Evolutionary conservation across 2,888 invertebrate genomes (phyloP), one percentile per base, ranked within the genome.

Genomic region (Nymphalis urticae): DNA sequence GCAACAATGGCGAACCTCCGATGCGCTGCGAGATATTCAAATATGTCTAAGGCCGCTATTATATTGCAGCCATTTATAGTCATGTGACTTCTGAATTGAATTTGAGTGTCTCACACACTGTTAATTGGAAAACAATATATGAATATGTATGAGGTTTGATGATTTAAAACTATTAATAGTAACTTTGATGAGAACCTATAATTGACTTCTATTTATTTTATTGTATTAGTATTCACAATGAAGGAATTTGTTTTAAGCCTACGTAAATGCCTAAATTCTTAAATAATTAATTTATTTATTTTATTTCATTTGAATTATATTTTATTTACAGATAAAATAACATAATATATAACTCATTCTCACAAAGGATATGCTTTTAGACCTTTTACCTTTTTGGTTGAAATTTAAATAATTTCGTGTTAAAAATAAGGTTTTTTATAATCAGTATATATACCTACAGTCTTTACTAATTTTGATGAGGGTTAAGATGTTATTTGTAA

Each of bases 11-110:
- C 83, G 75, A 81, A 77, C 81, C 81, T 81, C 83, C 90, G 92
- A 91, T 91, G 89, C 86, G 83, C 86, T 80, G 84, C 83, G 85
- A 90, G 92, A 92, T 92, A 92, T 92, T 92, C 91, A 91, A 92
- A 92, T 91, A 92, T 85, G 88, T 92, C 89, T 88, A 87, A 88
- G 85, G 87, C 87, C 79, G 82, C 85, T 87, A 88, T 88, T 89
- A 90, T 88, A 87, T 86, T 85, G 85, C 83, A 76, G 80, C 77
- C 85, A 81, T 86, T 87, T 89, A 89, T 87, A 85, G 84, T 77
- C 74, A 74, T 77, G 77, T 79, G 78, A 76, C 78, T 77, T 72
- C 75, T 74, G 77, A 77, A 79, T 79, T 79, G 75, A 77, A 77
- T 77, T 78, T 77, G 76, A 75, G 73, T 75, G 73, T 70, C 71